Percentiles rank a stretch among this genome's conserved stretches.
Conservation (phyloP, 2,888 invertebrate species). For the Dynastes tityus region DNA sequence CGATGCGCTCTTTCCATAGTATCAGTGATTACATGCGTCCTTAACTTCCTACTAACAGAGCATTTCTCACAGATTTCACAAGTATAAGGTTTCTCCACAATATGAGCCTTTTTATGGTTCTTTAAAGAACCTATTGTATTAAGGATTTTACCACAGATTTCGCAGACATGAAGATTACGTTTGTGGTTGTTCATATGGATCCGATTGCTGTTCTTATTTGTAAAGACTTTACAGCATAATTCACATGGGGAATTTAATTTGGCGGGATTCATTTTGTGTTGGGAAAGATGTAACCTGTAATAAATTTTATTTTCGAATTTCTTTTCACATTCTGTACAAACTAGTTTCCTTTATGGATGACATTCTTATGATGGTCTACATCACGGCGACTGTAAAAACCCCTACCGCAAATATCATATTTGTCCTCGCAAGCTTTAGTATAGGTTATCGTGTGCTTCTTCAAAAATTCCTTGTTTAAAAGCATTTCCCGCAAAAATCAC, state of each 20-base stretch:
- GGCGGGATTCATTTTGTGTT: slow-evolving; percentile 29
- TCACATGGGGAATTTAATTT: slow-evolving; percentile 34
- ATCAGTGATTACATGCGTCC: slow-evolving; percentile 71
- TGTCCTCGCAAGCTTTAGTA: slow-evolving; percentile 30
- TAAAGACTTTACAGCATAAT: slow-evolving; percentile 44
- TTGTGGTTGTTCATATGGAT: slow-evolving; percentile 37
- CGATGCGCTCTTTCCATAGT: slow-evolving; percentile 72
- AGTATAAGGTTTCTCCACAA: slow-evolving; percentile 62
- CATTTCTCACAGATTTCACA: slow-evolving; percentile 61
- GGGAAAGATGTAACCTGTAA: slow-evolving; percentile 51
- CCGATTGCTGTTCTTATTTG: slow-evolving; percentile 33
- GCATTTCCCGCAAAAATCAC: slow-evolving; percentile 67
- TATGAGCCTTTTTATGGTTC: slow-evolving; percentile 60
- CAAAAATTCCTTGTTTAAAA: slow-evolving; percentile 49
- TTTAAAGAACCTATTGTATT: slow-evolving; percentile 56
- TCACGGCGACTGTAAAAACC: not conserved
- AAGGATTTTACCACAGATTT: slow-evolving; percentile 71
- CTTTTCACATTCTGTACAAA: slow-evolving; percentile 61
- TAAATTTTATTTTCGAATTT: slow-evolving; percentile 52
- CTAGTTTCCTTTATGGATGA: slow-evolving; percentile 24
- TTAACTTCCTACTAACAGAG: slow-evolving; percentile 59
- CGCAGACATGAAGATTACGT: slow-evolving; percentile 62
- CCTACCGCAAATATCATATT: slow-evolving; percentile 61
- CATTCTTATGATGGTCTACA: slow-evolving; percentile 4
- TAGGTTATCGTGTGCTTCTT: not conserved